Percentiles rank a stretch among this genome's conserved stretches.
phyloP scores from a whole-genome alignment of 1,140 invertebrate species.

The Zaprionus vittiger region DNA sequence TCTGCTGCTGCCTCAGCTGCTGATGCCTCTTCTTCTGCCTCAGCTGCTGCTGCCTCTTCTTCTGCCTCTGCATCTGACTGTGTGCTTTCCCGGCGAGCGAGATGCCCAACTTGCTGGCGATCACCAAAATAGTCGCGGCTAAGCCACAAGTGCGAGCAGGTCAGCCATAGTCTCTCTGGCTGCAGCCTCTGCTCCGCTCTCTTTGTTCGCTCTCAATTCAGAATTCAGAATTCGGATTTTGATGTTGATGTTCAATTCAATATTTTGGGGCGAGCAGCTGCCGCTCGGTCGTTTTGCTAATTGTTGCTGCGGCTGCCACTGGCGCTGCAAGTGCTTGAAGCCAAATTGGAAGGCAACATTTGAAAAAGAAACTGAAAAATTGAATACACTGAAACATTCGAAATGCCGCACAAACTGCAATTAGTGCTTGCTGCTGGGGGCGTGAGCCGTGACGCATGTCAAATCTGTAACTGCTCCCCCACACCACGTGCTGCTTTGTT shows the following conservation, averaged over 20 bases:
- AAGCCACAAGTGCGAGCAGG: conserved; percentile 34
- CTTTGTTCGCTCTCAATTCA: conserved; percentile 38
- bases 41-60: not conserved
- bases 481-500: conserved; percentile 43
- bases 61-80: conserved; percentile 6
- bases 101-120: conserved; percentile 49
- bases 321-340: conserved; percentile 31
- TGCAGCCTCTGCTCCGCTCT: conserved; percentile 22
- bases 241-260: conserved; percentile 46
- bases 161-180: conserved; percentile 24
- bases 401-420: conserved; percentile 52
- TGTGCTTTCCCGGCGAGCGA: conserved; percentile 50
- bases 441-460: conserved; percentile 62
- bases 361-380: conserved; percentile 23
- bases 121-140: conserved; percentile 36
- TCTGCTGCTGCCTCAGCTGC: conserved; percentile 19
- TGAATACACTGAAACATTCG: not conserved
- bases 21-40: not conserved
- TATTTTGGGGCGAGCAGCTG: conserved; percentile 44
- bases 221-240: conserved; percentile 15
- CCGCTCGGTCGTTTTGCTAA: conserved; percentile 13
- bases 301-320: conserved; percentile 13
- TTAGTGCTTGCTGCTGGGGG: conserved; percentile 57
- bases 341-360: conserved; percentile 20
- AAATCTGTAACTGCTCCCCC: conserved; percentile 59